Percentiles rank a stretch among this genome's conserved stretches.
These are phyloP conservation scores for Mimachlamys varia DNA, from an alignment of 2,888 invertebrate genomes.

Conservation along the genomic window DNA sequence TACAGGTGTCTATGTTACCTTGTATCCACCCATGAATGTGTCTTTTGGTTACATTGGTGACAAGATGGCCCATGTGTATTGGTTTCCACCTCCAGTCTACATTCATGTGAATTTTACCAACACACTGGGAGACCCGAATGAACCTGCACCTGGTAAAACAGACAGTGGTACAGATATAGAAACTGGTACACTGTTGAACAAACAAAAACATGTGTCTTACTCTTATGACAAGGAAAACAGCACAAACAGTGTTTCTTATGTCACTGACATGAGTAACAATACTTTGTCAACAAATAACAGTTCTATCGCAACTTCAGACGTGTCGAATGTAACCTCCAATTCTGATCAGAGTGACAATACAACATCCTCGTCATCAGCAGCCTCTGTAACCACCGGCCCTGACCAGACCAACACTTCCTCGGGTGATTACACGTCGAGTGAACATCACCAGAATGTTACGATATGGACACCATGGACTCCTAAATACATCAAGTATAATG, in stretches of 20 bases:
- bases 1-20: conserved; percentile 47
- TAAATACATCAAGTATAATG: background rate
- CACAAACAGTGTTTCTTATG: background rate
- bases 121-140: background rate
- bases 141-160: background rate
- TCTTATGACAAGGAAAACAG: background rate
- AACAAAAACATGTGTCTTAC: background rate
- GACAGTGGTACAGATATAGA: background rate
- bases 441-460: background rate
- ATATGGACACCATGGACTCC: background rate
- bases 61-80: conserved; percentile 58
- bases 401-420: background rate
- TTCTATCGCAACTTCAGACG: background rate
- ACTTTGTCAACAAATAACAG: background rate
- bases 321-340: background rate
- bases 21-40: conserved; percentile 64
- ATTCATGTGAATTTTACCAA: background rate
- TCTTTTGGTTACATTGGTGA: conserved; percentile 53
- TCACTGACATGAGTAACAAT: background rate
- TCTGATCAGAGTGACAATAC: background rate
- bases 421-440: background rate
- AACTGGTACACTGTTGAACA: background rate
- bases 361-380: background rate
- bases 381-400: background rate
- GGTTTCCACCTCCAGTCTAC: conserved; percentile 63